Percentiles rank a stretch among this genome's conserved stretches.
Evolutionary conservation across 2,888 invertebrate species (phyloP).

Genomic region (Drosophila algonquin): DNA sequence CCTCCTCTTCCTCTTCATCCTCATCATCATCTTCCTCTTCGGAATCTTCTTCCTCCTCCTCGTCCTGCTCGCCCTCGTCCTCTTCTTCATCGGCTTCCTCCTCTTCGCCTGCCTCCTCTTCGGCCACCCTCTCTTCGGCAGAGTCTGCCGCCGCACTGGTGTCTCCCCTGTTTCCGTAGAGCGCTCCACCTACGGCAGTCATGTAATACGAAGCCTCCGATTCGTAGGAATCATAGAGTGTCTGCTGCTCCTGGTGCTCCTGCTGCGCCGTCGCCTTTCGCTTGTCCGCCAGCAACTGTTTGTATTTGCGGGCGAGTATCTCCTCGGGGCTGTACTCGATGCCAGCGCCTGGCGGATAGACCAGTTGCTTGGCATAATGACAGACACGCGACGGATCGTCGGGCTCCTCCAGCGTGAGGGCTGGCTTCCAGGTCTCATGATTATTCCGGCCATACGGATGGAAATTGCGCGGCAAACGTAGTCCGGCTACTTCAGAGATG

Average conservation of each 20-base stretch:
- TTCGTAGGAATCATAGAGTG: conserved; percentile 55
- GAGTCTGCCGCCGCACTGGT: conserved; percentile 10
- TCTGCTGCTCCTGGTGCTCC: conserved; percentile 42
- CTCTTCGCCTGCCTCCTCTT: conserved; percentile 38
- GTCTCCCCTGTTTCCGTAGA: conserved; percentile 43
- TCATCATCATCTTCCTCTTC: conserved; percentile 48
- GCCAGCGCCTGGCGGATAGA: conserved; percentile 81
- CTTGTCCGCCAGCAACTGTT: conserved; percentile 46
- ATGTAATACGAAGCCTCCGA: conserved; percentile 61
- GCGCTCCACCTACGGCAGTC: conserved; percentile 55
- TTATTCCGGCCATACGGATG: conserved; percentile 81
- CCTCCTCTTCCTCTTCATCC: conserved; percentile 59
- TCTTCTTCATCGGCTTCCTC: conserved; percentile 39
- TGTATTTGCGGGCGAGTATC: conserved; percentile 78
- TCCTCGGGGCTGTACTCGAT: conserved; percentile 84
- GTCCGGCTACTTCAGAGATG: conserved; percentile 60
- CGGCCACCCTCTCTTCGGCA: conserved; percentile 34
- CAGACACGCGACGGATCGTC: conserved; percentile 82
- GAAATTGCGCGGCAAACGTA: conserved; percentile 82
- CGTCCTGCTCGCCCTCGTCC: conserved; percentile 52
- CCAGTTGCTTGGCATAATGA: conserved; percentile 81
- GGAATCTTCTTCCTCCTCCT: conserved; percentile 52
- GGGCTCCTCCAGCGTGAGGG: conserved; percentile 83
- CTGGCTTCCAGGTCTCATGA: conserved; percentile 83
- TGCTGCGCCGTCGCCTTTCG: conserved; percentile 31